Evolutionary conservation across 2,113 vertebrate genomes (phyloP), one percentile per base, ranked within the genome.

Genomic region (Sinocyclocheilus anophthalmus): DNA sequence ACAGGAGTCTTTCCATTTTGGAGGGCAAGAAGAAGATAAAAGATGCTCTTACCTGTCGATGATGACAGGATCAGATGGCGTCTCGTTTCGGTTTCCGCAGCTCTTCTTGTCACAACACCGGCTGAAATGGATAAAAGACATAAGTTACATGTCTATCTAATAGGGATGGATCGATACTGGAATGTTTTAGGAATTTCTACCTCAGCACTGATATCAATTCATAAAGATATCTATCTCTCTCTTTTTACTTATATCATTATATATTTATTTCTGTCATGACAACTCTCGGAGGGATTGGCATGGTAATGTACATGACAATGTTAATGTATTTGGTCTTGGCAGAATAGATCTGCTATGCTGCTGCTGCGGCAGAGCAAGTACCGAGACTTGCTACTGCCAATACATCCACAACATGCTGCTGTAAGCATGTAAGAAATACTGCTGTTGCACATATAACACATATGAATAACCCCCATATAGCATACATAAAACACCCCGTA

Each of bases 41-140:
- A 73, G 90, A 92, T 89, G 93, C 93, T 94, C 92, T 90, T 96
- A 97, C 96, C 95, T 96, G 93, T 96, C 95, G 95, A 97, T 97
- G 96, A 97, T 96, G 94, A 95, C 96, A 87, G 96, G 94, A 92
- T 97, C 96, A 90, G 96, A 97, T 90, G 96, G 96, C 91, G 96
- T 97, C 95, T 97, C 96, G 90, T 97, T 97, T 94, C 96, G 95
- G 95, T 97, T 97, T 90, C 96, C 96, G 92, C 96, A 97, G 94
- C 96, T 97, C 94, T 97, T 97, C 95, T 96, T 97, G 95, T 97
- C 96, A 95, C 96, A 97, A 94, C 96, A 97, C 94, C 96, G 96
- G 94, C 96, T 97, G 91, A 6, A 90, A 92, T 63, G 13, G 73
- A 57, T 22, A 81, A 76, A 61, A 76, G 6, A 72, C 22, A 53